phyloP scores from a whole-genome alignment of 2,797 vertebrate species.

The Macroramphosus scolopax region DNA sequence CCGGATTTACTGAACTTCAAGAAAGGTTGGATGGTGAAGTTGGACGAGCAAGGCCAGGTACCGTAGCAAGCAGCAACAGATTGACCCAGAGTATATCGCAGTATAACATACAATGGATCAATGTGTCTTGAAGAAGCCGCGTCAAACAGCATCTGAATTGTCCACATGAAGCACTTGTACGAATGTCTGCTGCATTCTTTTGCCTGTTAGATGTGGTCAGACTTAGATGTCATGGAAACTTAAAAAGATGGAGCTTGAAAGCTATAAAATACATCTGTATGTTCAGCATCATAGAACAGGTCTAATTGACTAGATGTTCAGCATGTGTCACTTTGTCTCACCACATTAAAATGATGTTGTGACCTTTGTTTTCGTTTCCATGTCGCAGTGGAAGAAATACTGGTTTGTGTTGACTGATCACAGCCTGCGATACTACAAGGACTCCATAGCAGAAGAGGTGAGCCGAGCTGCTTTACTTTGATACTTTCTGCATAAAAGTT shows the following conservation, averaged over 20 bases:
- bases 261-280: conserved; percentile 21
- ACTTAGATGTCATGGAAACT: too few species aligned
- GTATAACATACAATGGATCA: background rate
- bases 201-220: too few species aligned
- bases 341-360: background rate
- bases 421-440: conserved; percentile 84
- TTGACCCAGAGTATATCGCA: too few species aligned
- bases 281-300: background rate
- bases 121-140: conserved; percentile 2
- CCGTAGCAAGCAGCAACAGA: background rate
- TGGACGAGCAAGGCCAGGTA: conserved; percentile 81
- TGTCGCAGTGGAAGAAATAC: conserved; percentile 82
- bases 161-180: conserved; percentile 25
- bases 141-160: conserved; percentile 26
- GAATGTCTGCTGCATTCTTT: too few species aligned
- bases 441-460: conserved; percentile 85
- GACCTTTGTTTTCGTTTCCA: conserved; percentile 1
- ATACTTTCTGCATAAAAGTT: too few species aligned
- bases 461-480: conserved; percentile 10
- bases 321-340: background rate
- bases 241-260: conserved; percentile 43
- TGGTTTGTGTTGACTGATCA: conserved; percentile 86
- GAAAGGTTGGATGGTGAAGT: conserved; percentile 86
- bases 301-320: background rate
- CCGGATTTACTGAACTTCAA: conserved; percentile 85